Percentiles rank a stretch among this genome's conserved stretches.
Evolutionary conservation across 2,797 vertebrate species (phyloP).

Genomic region (Neosilurus hyrtlii): DNA sequence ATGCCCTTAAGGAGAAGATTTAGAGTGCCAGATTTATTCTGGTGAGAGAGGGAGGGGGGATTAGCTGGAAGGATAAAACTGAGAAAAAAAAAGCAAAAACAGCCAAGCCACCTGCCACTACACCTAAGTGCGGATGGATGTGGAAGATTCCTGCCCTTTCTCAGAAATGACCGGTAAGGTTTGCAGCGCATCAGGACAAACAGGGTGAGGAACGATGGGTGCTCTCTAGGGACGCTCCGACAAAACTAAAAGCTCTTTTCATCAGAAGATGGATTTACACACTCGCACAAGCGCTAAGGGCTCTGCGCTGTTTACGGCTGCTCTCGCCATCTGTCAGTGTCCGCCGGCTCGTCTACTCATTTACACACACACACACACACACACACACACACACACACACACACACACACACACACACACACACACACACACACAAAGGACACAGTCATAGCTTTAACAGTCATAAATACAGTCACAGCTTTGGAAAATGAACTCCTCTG

Average conservation of each 20-base stretch:
- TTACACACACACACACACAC: conserved; percentile 26
- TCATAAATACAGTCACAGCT: conserved; percentile 16
- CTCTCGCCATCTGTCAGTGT: conserved; percentile 54
- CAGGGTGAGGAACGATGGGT: conserved; percentile 49
- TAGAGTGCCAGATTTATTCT: conserved; percentile 58
- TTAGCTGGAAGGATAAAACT: conserved; percentile 33
- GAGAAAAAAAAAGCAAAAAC: conserved; percentile 1
- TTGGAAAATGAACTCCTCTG: background rate
- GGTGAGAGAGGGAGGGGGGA: conserved; percentile 22
- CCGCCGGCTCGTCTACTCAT: conserved; percentile 32
- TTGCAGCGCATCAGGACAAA: conserved; percentile 33
- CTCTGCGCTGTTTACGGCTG: conserved; percentile 55
- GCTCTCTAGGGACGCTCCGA: conserved; percentile 47
- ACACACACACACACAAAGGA: conserved; percentile 10
- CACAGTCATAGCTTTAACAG: conserved; percentile 14
- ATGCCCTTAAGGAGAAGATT: conserved; percentile 62
- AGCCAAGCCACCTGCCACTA: conserved; percentile 1
- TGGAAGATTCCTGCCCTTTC: conserved; percentile 7
- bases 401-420: conserved; percentile 18
- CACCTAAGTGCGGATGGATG: background rate
- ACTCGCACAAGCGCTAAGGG: conserved; percentile 27
- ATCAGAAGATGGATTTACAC: conserved; percentile 43
- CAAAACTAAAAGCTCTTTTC: conserved; percentile 56
- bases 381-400: conserved; percentile 27
- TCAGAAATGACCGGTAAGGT: conserved; percentile 23